Evolutionary conservation across 2,113 vertebrate genomes (phyloP).

Genomic region (Sakesphorus luctuosus): DNA sequence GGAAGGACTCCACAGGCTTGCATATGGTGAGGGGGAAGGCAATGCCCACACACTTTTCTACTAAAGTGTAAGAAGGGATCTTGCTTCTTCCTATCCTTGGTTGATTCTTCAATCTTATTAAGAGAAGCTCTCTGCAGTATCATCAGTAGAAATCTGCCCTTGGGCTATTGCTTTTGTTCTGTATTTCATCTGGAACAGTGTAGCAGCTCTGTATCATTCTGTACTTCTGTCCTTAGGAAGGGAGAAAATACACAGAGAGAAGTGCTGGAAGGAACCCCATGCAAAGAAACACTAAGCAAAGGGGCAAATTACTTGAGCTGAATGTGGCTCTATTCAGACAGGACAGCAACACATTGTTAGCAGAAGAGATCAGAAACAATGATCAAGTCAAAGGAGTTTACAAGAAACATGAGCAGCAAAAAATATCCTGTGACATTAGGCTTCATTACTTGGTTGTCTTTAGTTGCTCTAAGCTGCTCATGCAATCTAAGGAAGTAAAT

Average conservation of each 20-base stretch:
- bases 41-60: slow-evolving; percentile 22
- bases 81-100: background rate
- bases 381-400: background rate
- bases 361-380: background rate
- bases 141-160: background rate
- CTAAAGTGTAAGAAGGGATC: background rate
- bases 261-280: background rate
- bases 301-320: background rate
- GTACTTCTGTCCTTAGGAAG: background rate
- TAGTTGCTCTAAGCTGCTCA: background rate
- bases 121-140: background rate
- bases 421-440: background rate
- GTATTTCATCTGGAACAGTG: background rate
- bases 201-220: background rate
- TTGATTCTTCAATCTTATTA: background rate
- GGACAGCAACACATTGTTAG: background rate
- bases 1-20: slow-evolving; percentile 22
- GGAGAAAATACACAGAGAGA: background rate
- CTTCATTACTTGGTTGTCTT: background rate
- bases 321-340: background rate
- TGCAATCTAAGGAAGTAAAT: background rate
- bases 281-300: background rate
- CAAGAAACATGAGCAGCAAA: background rate
- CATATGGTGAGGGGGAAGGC: slow-evolving; percentile 57
- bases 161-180: background rate